Conservation (phyloP, 2,797 vertebrate species). For the Vespertilio murinus region DNA sequence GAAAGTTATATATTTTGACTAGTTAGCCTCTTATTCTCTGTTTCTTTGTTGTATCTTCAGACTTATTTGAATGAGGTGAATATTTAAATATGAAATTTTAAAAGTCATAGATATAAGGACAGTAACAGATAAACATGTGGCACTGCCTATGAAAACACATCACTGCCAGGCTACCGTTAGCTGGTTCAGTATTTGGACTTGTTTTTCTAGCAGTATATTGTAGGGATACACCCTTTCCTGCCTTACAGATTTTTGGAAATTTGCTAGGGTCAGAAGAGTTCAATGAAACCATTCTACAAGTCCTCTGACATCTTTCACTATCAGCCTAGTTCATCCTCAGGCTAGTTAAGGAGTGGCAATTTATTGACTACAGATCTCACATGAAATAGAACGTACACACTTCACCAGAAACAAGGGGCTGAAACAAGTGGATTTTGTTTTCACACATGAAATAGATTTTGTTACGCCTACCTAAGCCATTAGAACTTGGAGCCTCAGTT, state of each 20-base stretch:
- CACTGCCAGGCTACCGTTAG: background rate
- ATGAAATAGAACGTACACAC: background rate
- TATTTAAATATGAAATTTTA: background rate
- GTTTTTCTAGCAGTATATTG: background rate
- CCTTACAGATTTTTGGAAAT: background rate
- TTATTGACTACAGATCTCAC: background rate
- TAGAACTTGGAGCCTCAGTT: background rate
- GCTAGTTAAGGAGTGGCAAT: background rate
- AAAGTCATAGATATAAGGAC: background rate
- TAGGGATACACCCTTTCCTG: background rate
- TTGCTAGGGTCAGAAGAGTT: background rate
- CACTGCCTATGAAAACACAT: background rate
- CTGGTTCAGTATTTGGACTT: background rate
- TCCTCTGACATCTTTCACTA: no score
- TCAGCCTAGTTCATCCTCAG: background rate
- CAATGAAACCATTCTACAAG: no score
- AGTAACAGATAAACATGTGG: background rate
- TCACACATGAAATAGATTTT: background rate
- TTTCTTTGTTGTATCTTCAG: background rate
- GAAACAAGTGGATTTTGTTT: slow-evolving; percentile 11
- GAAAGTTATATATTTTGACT: background rate
- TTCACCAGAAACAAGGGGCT: background rate
- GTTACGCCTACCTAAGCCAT: background rate
- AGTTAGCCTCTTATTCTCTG: background rate
- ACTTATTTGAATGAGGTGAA: background rate